A percentile compares a stretch with the other conserved stretches of the same genome.
Evolutionary conservation across 2,797 vertebrate genomes (phyloP).

Genomic region (Esox lucius): DNA sequence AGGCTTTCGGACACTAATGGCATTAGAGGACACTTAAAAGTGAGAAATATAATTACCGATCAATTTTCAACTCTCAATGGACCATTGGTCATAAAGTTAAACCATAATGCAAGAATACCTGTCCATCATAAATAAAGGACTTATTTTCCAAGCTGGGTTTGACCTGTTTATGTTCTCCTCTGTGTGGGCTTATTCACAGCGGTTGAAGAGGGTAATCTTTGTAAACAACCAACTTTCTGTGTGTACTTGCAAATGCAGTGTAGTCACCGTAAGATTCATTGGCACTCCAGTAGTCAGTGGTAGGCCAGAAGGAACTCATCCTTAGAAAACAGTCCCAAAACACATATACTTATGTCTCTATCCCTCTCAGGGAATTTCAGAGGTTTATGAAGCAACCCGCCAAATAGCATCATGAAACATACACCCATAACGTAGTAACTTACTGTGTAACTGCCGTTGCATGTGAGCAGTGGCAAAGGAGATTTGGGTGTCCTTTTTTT

Average conservation of each 20-base stretch:
- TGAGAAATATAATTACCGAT: not conserved
- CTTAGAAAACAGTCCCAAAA: conserved; percentile 27
- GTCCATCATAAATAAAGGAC: not conserved
- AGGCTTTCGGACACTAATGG: not conserved
- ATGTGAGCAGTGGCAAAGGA: conserved; percentile 53
- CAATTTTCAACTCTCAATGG: not conserved
- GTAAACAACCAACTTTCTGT: not conserved
- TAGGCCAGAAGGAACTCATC: not conserved
- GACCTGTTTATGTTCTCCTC: not conserved
- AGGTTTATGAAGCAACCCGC: conserved; percentile 58
- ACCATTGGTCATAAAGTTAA: not conserved
- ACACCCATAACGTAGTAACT: conserved; percentile 60
- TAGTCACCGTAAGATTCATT: not conserved
- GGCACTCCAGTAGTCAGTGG: not conserved
- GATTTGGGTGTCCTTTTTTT: conserved; percentile 60
- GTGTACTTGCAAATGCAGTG: not conserved
- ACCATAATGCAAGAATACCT: not conserved
- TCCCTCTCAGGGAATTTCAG: conserved; percentile 37
- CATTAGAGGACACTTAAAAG: not conserved
- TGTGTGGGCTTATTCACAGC: not conserved
- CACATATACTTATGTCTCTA: conserved; percentile 15
- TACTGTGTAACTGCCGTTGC: conserved; percentile 60
- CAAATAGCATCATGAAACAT: conserved; percentile 65
- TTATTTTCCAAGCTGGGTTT: not conserved
- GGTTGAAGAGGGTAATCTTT: not conserved